Conservation (phyloP, 2,113 vertebrate species). For the Campylomormyrus tamandua region DNA sequence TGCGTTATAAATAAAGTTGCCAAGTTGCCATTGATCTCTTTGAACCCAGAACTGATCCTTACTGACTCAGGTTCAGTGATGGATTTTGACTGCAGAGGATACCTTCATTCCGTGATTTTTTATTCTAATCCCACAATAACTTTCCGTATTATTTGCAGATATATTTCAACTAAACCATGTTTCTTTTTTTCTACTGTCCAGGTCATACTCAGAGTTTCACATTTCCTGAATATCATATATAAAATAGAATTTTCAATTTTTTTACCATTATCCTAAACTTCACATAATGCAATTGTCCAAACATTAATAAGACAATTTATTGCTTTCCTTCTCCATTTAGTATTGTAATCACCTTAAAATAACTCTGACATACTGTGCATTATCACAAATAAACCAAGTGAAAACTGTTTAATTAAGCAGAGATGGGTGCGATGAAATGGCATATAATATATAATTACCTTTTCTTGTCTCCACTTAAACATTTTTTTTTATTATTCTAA, state of each 20-base stretch:
- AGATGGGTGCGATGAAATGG: not conserved
- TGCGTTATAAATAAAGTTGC: no score
- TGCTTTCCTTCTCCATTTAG: not conserved
- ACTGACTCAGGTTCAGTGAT: not conserved
- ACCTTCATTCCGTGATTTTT: not conserved
- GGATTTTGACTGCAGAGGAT: not conserved
- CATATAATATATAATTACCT: not conserved
- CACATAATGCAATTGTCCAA: not conserved
- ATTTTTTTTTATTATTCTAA: not conserved
- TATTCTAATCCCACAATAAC: not conserved
- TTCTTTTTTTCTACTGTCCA: not conserved
- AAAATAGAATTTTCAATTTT: not conserved
- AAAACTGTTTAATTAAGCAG: not conserved
- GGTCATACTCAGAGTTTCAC: not conserved
- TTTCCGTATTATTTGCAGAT: not conserved
- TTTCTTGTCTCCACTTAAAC: not conserved
- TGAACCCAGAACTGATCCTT: not conserved
- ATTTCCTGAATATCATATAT: not conserved
- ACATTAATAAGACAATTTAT: not conserved
- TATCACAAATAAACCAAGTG: not conserved
- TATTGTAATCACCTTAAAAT: not conserved
- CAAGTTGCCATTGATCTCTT: not conserved
- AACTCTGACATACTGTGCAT: not conserved
- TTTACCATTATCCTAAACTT: not conserved
- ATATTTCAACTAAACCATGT: not conserved